Evolutionary conservation across 2,888 invertebrate species (phyloP).

Genomic region (Brachyptera putata): DNA sequence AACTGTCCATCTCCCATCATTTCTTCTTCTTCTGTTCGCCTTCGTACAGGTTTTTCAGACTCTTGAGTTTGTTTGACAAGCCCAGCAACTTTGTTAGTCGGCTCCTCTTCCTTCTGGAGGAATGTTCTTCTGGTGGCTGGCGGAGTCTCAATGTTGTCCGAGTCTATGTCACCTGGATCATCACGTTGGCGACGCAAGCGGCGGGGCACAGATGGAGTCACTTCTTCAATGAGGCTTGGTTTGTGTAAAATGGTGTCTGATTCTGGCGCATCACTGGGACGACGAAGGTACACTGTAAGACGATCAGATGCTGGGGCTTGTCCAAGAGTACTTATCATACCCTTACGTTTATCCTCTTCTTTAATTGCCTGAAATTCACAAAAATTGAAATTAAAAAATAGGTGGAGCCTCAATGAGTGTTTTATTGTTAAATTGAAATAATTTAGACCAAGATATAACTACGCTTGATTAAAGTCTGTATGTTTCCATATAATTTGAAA

Average conservation of each 20-base stretch:
- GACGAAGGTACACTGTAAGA: slow-evolving; percentile 56
- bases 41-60: background rate
- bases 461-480: too few relatives aligned
- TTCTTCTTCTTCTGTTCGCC: slow-evolving; percentile 26
- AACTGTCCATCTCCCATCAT: slow-evolving; percentile 60
- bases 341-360: slow-evolving; percentile 60
- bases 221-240: slow-evolving; percentile 5
- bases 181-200: slow-evolving; percentile 34
- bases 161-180: slow-evolving; percentile 64
- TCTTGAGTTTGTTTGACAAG: background rate
- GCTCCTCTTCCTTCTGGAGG: slow-evolving; percentile 42
- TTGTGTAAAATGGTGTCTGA: slow-evolving; percentile 5
- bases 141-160: slow-evolving; percentile 87
- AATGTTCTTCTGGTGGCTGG: slow-evolving; percentile 71
- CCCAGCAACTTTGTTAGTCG: background rate
- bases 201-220: slow-evolving; percentile 38
- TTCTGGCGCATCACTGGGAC: slow-evolving; percentile 43
- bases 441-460: too few relatives aligned
- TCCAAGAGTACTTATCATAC: slow-evolving; percentile 54
- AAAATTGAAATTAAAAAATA: background rate
- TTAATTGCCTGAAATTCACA: slow-evolving; percentile 48
- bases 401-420: background rate
- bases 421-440: too few relatives aligned
- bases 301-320: slow-evolving; percentile 51
- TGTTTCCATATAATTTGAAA: too few relatives aligned